Percentiles rank a stretch among this genome's conserved stretches.
phyloP scores from a whole-genome alignment of 2,113 vertebrate species.

The Ciconia stormi region DNA sequence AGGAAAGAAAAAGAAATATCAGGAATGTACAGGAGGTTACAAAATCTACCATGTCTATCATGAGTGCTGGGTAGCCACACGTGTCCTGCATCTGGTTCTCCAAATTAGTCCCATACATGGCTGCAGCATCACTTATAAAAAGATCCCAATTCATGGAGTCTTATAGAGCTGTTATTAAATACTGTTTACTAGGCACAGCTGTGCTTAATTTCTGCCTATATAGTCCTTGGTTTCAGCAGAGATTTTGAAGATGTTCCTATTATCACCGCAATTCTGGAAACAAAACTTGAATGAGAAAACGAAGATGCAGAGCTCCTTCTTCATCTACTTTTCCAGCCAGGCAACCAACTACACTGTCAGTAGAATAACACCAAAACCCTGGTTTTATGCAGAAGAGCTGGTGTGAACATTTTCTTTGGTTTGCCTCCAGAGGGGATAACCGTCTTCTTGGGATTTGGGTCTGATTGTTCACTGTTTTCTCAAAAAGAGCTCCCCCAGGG shows the following conservation, averaged over 20 bases:
- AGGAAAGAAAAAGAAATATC: not conserved
- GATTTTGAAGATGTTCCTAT: not conserved
- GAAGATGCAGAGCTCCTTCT: not conserved
- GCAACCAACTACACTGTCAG: not conserved
- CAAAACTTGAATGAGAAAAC: not conserved
- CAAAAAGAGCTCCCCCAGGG: not conserved
- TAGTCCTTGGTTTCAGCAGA: not conserved
- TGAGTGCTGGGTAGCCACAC: not conserved
- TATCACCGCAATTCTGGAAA: not conserved
- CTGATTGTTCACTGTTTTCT: slow-evolving; percentile 31
- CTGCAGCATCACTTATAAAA: not conserved
- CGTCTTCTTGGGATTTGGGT: slow-evolving; percentile 2
- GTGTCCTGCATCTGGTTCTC: not conserved
- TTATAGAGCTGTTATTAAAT: not conserved
- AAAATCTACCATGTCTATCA: not conserved
- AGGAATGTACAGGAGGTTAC: not conserved
- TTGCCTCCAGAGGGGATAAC: slow-evolving; percentile 28
- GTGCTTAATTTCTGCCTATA: not conserved
- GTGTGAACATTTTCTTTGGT: slow-evolving; percentile 30
- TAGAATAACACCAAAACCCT: not conserved
- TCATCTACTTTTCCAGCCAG: not conserved
- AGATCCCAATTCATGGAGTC: not conserved
- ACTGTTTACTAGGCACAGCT: not conserved
- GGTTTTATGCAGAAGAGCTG: not conserved
- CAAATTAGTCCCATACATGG: not conserved